Evolutionary conservation across 2,797 vertebrate species (phyloP).

Genomic region (Gymnothorax javanicus): DNA sequence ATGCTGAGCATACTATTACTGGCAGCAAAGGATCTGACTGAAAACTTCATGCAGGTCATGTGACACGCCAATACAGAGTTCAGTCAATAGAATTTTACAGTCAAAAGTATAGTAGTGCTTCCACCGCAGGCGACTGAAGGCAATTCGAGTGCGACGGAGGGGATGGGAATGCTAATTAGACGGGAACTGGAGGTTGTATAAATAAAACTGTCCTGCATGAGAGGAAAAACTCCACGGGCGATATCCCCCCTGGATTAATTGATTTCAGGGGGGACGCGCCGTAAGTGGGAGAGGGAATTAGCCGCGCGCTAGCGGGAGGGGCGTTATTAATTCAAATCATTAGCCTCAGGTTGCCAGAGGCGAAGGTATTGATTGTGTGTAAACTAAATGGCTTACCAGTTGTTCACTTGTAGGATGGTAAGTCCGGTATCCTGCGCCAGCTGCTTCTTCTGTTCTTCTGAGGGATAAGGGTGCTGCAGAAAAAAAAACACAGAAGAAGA

Average conservation of each 20-base stretch:
- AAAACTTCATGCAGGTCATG: constrained; percentile 39
- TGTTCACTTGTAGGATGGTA: constrained; percentile 99
- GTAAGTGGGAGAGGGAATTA: constrained; percentile 55
- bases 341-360: constrained; percentile 69
- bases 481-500: constrained; percentile 54
- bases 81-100: constrained; percentile 28
- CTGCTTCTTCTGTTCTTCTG: constrained; percentile 99
- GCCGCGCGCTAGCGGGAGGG: constrained; percentile 44
- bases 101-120: constrained; percentile 53
- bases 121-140: constrained; percentile 48
- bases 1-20: too few species aligned
- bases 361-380: constrained; percentile 63
- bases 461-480: constrained; percentile 94
- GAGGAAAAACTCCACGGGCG: constrained; percentile 65
- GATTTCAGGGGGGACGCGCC: constrained; percentile 65
- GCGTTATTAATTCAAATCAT: constrained; percentile 75
- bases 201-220: constrained; percentile 55
- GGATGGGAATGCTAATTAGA: constrained; percentile 54
- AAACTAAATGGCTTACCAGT: constrained; percentile 88
- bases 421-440: constrained; percentile 99
- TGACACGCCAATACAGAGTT: constrained; percentile 47
- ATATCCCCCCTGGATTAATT: constrained; percentile 70
- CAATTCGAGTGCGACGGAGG: background rate
- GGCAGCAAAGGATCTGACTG: too few species aligned
- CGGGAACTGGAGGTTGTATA: constrained; percentile 58